A percentile compares a stretch with the other conserved stretches of the same genome.
Evolutionary conservation across 2,888 invertebrate species (phyloP).

Genomic region (Tinea pellionella): DNA sequence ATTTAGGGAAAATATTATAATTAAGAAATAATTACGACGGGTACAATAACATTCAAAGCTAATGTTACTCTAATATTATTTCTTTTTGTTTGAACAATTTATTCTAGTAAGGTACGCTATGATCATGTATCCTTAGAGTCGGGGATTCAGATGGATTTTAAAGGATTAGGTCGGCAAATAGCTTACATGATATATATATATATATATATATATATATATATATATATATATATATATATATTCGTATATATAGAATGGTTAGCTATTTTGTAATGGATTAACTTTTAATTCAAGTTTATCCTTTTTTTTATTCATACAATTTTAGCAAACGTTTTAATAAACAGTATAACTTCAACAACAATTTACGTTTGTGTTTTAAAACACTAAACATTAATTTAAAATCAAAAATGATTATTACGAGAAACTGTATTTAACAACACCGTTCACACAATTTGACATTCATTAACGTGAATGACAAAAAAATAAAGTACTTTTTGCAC

Average conservation of each 20-base stretch:
- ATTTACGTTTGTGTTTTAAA: background rate
- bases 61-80: background rate
- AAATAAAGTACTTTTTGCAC: background rate
- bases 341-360: background rate
- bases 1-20: too few relatives aligned
- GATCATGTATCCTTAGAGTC: background rate
- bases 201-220: too few relatives aligned
- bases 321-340: background rate
- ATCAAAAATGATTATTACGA: background rate
- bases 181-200: constrained; percentile 8
- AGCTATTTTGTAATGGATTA: background rate
- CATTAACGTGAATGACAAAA: background rate
- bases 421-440: background rate
- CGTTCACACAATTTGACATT: background rate
- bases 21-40: too few relatives aligned
- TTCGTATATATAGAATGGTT: background rate
- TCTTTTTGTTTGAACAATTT: background rate
- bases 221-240: too few relatives aligned
- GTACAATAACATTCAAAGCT: too few relatives aligned
- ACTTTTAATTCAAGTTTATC: background rate
- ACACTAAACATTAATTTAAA: background rate
- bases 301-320: background rate
- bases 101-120: background rate
- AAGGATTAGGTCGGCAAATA: constrained; percentile 8
- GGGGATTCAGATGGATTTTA: constrained; percentile 3